Evolutionary conservation across 2,888 invertebrate genomes (phyloP), one percentile per base, ranked within the genome.

Genomic region (Boloria selene): DNA sequence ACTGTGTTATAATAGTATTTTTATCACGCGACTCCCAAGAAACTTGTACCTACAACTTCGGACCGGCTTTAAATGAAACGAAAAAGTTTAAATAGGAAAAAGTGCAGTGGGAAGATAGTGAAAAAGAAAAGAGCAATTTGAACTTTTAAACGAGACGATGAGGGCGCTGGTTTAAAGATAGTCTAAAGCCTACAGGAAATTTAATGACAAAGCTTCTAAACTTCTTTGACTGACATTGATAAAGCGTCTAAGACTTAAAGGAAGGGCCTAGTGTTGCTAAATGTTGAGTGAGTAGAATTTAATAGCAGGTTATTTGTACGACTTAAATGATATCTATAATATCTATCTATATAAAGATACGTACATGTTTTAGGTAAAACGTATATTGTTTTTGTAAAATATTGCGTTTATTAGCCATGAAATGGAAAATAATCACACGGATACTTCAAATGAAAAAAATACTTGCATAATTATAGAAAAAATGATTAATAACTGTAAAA

Each of bases 41-140:
- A 81, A 84, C 74, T 77, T 75, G 70, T 74, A 78, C 79, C 62
- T 73, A 67, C 74, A 73, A 72, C 71, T 72, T 67, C 77, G 74
- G 77, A 75, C 78, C 77, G 79, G 79, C 81, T 80, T 83, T 81
- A 85, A 88, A 89, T 84, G 87, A 88, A 90, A 86, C 81, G 84
- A 77, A 79, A 88, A 91, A 90, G 86, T 90, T 91, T 88, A 88
- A 88, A 91, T 89, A 87, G 87, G 88, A 88, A 90, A 90, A 90
- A 88, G 85, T 85, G 85, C 81, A 81, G 76, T 78, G 70, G 79
- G 77, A 79, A 87, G 89, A 90, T 90, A 90, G 90, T 90, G 89
- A 89, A 90, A 90, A 90, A 87, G 82, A 78, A 78, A 79, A 78
- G 77, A 81, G 82, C 87, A 90, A 90, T 90, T 90, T 88, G 87